Evolutionary conservation across 2,888 invertebrate species (phyloP), one percentile per base, ranked within the genome.

Genomic region (Listrodromus nycthemerus): DNA sequence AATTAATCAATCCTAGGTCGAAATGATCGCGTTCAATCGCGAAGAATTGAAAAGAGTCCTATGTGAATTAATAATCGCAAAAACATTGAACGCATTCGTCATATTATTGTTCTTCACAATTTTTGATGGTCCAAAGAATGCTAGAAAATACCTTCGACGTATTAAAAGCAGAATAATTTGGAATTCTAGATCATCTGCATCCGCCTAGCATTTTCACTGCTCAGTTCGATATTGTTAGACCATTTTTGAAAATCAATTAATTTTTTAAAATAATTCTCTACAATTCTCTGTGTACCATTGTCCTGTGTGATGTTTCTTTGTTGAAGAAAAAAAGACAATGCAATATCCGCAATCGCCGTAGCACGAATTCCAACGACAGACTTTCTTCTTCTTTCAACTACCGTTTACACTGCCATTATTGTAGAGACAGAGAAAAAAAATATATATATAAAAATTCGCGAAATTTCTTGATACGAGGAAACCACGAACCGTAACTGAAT

Each of bases 341-440:
- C 19, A 73, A 7, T 48, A 45, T 73, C 30, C 67, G 30, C 41
- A 19, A 33, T 61, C 52, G 10, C 63, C 37, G 8, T 61, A 24
- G 73, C 45, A 48, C 45, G n/a, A 82, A 52, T 69, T 82, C 27
- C 58, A 70, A 48, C 74, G 52, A 65, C n/a, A 67, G 74, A 52
- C 48, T 48, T 66, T 80, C 41, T 55, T 41, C 33, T 73, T 69
- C 27, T 65, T 69, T 55, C 33, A 5, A 71, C 41, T 77, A 73
- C 65, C 79, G 48, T 84, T 75, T 78, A 84, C 84, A 84, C 84
- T 84, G 84, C 84, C 84, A 84, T 81, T 84, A 84, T n/a, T 75
- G 78, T 84, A 84, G 84, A 71, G 73, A 73, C 24, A 50, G 27
- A 7, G n/a, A n/a, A 52, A n/a, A 71, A 71, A 74, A 67, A 61